phyloP scores from a whole-genome alignment of 2,113 vertebrate genomes.

The Hucho hucho region DNA sequence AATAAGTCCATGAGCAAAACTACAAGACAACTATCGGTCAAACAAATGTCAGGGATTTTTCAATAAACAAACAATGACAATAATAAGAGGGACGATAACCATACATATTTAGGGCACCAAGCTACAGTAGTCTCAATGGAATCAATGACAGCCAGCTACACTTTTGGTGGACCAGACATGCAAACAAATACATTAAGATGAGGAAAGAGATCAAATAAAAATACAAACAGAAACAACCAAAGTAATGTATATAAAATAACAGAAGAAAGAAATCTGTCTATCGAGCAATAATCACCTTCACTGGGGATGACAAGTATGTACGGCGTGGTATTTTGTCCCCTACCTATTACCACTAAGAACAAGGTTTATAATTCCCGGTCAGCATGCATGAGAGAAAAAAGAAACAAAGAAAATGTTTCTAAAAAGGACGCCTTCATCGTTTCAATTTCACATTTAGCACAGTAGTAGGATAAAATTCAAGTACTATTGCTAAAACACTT shows the following conservation, averaged over 20 bases:
- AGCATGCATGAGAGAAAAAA: slow-evolving; percentile 84
- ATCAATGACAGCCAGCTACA: slow-evolving; percentile 55
- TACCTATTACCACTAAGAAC: slow-evolving; percentile 96
- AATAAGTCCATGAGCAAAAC: slow-evolving; percentile 52
- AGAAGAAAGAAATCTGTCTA: slow-evolving; percentile 72
- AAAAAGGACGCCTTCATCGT: slow-evolving; percentile 66
- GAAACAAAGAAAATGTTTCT: slow-evolving; percentile 66
- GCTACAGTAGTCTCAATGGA: slow-evolving; percentile 5
- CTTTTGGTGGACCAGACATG: slow-evolving; percentile 70
- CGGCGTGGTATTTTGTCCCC: slow-evolving; percentile 90
- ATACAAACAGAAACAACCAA: slow-evolving; percentile 42
- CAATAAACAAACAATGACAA: slow-evolving; percentile 10
- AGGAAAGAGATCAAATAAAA: slow-evolving; percentile 20
- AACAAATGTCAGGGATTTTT: not conserved
- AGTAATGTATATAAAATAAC: slow-evolving; percentile 52
- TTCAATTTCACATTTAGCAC: slow-evolving; percentile 68
- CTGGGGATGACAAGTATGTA: slow-evolving; percentile 92
- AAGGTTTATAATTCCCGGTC: slow-evolving; percentile 89
- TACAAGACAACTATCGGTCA: not conserved
- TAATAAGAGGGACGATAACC: not conserved
- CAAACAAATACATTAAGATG: slow-evolving; percentile 68
- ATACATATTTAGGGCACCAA: slow-evolving; percentile 20
- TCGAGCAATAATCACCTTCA: slow-evolving; percentile 94
- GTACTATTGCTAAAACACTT: slow-evolving; percentile 49
- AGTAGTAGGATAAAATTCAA: slow-evolving; percentile 26